Evolutionary conservation across 1,140 invertebrate genomes (phyloP).

Genomic region (Rhysida immarginata): DNA sequence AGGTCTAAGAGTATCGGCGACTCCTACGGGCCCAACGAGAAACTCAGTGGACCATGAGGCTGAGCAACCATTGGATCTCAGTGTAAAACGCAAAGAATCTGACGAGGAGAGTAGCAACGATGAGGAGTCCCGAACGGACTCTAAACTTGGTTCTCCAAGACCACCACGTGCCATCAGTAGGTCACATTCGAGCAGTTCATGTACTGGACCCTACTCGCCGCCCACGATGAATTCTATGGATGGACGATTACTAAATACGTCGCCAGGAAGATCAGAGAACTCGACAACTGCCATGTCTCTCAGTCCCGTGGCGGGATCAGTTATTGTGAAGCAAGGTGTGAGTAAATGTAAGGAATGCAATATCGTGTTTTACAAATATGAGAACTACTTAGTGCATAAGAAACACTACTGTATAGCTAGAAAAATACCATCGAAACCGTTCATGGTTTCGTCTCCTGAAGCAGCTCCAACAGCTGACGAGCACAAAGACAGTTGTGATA

Average conservation of each 20-base stretch:
- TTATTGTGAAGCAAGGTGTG: constrained; percentile 43
- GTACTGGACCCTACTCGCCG: neutral
- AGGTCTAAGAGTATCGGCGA: neutral
- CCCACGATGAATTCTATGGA: neutral
- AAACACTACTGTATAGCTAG: constrained; percentile 76
- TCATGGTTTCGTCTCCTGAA: neutral
- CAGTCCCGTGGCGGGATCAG: constrained; percentile 1
- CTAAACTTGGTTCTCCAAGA: constrained; percentile 11
- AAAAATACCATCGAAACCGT: neutral
- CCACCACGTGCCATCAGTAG: constrained; percentile 12
- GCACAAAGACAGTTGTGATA: neutral
- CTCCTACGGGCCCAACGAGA: neutral
- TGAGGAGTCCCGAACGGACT: constrained; percentile 7
- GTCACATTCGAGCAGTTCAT: constrained; percentile 14
- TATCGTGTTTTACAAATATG: constrained; percentile 90
- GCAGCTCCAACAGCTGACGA: constrained; percentile 8
- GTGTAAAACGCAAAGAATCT: constrained; percentile 11
- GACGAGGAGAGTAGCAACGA: constrained; percentile 10
- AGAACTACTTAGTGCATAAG: constrained; percentile 87
- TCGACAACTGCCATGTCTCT: neutral
- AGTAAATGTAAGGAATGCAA: constrained; percentile 91
- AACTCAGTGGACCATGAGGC: neutral
- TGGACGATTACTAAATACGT: neutral
- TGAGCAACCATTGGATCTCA: constrained; percentile 16
- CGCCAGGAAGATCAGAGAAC: neutral